phyloP scores from a whole-genome alignment of 53 echinoderm and acorn worm species.

The Henricia sp. region DNA sequence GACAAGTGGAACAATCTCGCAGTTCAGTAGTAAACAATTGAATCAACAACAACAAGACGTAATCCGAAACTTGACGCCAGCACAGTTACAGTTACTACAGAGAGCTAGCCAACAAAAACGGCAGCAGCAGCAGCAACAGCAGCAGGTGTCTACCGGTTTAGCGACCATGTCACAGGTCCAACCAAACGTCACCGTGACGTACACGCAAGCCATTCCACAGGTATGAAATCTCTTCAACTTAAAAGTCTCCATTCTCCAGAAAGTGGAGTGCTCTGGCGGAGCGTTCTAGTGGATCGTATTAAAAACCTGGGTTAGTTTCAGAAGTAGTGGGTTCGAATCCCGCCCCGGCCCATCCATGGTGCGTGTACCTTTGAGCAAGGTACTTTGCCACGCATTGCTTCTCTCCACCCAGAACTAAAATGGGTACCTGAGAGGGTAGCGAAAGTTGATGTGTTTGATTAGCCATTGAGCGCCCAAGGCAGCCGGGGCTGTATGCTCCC shows the following conservation, averaged over 20 bases:
- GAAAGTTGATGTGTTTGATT: too few relatives aligned
- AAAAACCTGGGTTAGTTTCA: too few relatives aligned
- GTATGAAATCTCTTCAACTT: constrained; percentile 27
- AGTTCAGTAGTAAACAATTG: constrained; percentile 1
- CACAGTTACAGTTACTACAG: constrained; percentile 37
- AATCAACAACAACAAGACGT: neutral
- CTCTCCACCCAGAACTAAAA: too few relatives aligned
- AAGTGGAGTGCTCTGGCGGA: too few relatives aligned
- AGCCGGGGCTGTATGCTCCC: too few relatives aligned
- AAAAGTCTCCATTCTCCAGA: neutral
- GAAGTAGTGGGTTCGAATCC: too few relatives aligned
- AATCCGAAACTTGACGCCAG: constrained; percentile 19
- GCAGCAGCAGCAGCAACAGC: constrained; percentile 74
- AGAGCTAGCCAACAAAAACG: neutral
- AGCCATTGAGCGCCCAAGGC: too few relatives aligned
- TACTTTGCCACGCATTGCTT: too few relatives aligned
- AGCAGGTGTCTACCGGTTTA: constrained; percentile 31
- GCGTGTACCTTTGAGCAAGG: too few relatives aligned
- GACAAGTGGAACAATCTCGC: constrained; percentile 25
- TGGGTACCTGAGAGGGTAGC: too few relatives aligned
- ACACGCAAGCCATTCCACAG: constrained; percentile 61
- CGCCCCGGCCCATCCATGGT: too few relatives aligned
- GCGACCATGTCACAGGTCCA: constrained; percentile 50
- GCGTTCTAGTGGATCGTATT: too few relatives aligned
- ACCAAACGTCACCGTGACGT: constrained; percentile 88